Base-by-base conservation (phyloP, 2,797 vertebrate species). In the Botia kubotai region DNA sequence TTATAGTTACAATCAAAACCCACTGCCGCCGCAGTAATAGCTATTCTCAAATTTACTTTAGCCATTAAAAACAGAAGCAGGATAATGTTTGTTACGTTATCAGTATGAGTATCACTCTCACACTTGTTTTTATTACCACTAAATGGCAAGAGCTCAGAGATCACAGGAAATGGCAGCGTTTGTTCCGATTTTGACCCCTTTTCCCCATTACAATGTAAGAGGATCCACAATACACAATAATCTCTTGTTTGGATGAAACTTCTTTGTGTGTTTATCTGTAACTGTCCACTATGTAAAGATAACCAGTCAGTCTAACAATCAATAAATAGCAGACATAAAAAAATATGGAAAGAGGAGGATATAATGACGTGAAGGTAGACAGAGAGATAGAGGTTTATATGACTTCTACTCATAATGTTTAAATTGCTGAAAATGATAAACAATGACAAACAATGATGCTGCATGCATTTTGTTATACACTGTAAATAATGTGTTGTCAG, bases 111-210 rank as follows among this genome's bases (percentile, higher is more conserved):
- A 26, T 26, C 23, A 86, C 79, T 84, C 77, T 80, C 82, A 86
- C 79, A 52, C 84, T 86, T 87, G 86, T 87, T 87, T 87, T 83
- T 75, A 55, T 33, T 81, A 86, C 62, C 79, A 77, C 79, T 86
- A 77, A 73, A 85, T 80, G 83, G 83, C 75, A 77, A 72, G 71
- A 58, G 86, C 78, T 82, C 78, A 85, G 86, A 84, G 89, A 92
- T 90, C 90, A 92, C 90, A 92, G 90, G 83, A 91, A 92, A 90
- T 91, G 90, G 73, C 87, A 87, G 88, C 87, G 81, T 84, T 87
- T 89, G 85, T 84, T 86, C 75, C 88, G 85, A 75, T 82, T 83
- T 76, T 69, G 58, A 72, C 73, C 77, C 52, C 83, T 77, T 67
- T 33, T 78, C 36, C 23, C 62, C 75, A 55, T 77, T 65, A 58